A percentile compares a stretch with the other conserved stretches of the same genome.
Conservation (phyloP, 1,140 invertebrate species). For the Euschistus heros region DNA sequence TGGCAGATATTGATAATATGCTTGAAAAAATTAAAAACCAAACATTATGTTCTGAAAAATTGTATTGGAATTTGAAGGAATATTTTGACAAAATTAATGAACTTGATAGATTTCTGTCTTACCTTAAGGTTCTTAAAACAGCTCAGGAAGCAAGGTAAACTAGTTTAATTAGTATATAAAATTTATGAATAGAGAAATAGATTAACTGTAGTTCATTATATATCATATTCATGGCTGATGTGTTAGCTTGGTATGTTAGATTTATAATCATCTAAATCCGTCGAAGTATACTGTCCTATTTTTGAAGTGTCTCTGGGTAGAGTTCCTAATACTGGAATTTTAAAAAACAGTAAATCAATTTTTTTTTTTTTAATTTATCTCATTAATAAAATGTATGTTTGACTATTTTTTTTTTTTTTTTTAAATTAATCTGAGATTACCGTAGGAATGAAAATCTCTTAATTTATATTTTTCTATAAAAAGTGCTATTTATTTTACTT, state of each 20-base stretch:
- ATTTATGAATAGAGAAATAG: too few species aligned
- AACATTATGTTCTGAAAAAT: background rate
- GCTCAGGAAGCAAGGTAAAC: conserved; percentile 52
- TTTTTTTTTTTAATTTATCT: too few species aligned
- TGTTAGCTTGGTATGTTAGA: background rate
- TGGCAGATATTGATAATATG: conserved; percentile 3
- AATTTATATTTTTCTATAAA: too few species aligned
- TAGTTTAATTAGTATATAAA: conserved; percentile 17
- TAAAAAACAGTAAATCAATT: background rate
- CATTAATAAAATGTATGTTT: too few species aligned
- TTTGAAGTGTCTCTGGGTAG: background rate
- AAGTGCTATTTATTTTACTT: too few species aligned
- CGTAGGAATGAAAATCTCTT: too few species aligned
- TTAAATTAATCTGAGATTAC: too few species aligned
- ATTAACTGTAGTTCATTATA: background rate
- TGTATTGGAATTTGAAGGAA: conserved; percentile 35
- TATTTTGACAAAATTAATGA: conserved; percentile 46
- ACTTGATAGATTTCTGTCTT: conserved; percentile 48
- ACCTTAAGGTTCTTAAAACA: conserved; percentile 50
- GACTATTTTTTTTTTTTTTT: too few species aligned
- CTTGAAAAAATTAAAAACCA: conserved; percentile 31
- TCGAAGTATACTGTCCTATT: background rate
- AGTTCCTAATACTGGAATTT: background rate
- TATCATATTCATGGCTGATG: background rate
- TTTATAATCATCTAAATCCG: background rate